These are phyloP conservation scores for Maconellicoccus hirsutus DNA, from an alignment of 1,140 invertebrate genomes.

Conservation along the genomic window DNA sequence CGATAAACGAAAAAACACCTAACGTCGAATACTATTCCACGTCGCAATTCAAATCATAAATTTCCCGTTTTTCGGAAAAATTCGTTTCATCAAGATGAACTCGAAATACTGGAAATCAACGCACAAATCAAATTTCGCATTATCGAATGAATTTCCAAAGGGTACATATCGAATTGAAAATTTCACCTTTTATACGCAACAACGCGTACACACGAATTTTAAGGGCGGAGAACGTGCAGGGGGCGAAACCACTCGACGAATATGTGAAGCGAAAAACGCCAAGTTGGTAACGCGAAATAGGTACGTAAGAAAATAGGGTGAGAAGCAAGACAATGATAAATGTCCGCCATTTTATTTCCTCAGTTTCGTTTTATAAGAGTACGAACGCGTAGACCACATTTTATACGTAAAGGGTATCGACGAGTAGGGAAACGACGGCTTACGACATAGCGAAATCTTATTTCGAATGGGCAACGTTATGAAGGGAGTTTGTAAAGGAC, in stretches of 20 bases:
- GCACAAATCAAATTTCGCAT: not conserved
- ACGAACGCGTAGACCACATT: not conserved
- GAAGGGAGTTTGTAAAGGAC: too few species aligned
- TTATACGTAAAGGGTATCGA: too few species aligned
- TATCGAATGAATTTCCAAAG: not conserved
- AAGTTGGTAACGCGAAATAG: not conserved
- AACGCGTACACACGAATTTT: not conserved
- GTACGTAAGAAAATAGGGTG: constrained; percentile 13
- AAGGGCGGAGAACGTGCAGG: not conserved
- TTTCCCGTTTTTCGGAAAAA: not conserved
- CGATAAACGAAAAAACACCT: not conserved
- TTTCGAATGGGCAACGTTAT: too few species aligned
- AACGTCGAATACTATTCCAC: not conserved
- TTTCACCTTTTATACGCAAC: too few species aligned
- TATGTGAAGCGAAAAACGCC: not conserved
- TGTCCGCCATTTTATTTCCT: constrained; percentile 21
- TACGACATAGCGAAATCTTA: too few species aligned
- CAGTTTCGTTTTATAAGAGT: constrained; percentile 14
- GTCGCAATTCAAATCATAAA: too few species aligned
- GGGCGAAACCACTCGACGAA: not conserved
- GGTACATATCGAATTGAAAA: too few species aligned
- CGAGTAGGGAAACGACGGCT: too few species aligned
- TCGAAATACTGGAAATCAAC: not conserved
- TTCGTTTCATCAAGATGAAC: not conserved
- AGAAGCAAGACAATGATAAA: constrained; percentile 20